Percentiles rank a stretch among this genome's conserved stretches.
Conservation (phyloP, 1,140 invertebrate species). For the Drosophila persimilis region DNA sequence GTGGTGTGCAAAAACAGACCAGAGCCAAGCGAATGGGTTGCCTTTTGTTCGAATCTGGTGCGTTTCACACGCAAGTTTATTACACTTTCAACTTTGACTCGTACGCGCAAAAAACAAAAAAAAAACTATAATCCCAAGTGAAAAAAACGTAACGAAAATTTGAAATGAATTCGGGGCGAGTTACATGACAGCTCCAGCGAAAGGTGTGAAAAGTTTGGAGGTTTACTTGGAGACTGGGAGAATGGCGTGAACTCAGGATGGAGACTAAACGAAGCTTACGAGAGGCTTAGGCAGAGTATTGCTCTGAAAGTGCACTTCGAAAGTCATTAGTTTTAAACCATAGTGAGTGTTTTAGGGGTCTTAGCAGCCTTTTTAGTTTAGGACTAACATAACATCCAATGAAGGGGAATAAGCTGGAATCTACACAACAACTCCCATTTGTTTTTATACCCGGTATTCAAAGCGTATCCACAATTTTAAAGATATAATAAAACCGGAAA, state of each 20-base stretch:
- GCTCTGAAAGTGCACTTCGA: too few relatives aligned
- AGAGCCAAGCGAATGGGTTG: conserved; percentile 36
- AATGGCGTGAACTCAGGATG: neutral
- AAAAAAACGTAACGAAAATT: conserved; percentile 12
- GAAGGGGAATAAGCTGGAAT: too few relatives aligned
- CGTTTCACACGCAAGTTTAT: conserved; percentile 70
- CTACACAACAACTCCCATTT: too few relatives aligned
- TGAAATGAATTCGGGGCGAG: conserved; percentile 23
- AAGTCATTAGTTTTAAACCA: too few relatives aligned
- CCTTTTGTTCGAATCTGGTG: conserved; percentile 56
- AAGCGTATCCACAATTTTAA: too few relatives aligned
- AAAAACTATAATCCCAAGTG: too few relatives aligned
- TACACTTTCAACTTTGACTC: conserved; percentile 69
- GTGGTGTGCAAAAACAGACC: conserved; percentile 17
- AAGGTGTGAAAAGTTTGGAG: conserved; percentile 39
- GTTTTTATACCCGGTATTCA: too few relatives aligned
- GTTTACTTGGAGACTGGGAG: neutral
- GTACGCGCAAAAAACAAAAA: neutral
- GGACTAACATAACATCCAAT: too few relatives aligned
- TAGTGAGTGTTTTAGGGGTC: too few relatives aligned
- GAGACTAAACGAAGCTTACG: neutral
- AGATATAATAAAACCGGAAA: too few relatives aligned
- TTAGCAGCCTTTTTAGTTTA: too few relatives aligned
- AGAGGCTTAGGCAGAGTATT: neutral
- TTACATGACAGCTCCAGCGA: conserved; percentile 20